Base-by-base conservation (phyloP, 2,888 invertebrate species). In the Zeuzera pyrina region DNA sequence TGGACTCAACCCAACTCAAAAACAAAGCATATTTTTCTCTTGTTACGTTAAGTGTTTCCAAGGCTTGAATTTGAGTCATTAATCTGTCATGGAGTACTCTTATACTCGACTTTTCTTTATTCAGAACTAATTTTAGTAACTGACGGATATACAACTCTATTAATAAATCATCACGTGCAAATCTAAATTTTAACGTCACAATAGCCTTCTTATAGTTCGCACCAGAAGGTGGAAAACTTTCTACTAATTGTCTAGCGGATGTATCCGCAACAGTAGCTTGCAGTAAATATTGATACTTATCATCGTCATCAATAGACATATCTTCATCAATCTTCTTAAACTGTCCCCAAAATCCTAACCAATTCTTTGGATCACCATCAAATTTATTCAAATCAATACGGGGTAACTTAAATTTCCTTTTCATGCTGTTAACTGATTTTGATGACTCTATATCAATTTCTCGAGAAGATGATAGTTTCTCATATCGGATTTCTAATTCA, bases 341-440 rank as follows among this genome's bases (percentile, higher is more conserved):
- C 22, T 33, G 33, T 2, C 24, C 24, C 33, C 33, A 33, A 29
- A 33, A 33, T 15, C 4, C 7, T 5, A 33, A 12, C 33, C 29
- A 33, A 8, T 22, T 24, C 10, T 29, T 33, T 15, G 24, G 7
- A 10, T 23, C 8, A 2, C 33, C 33, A 16, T 33, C 33, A 7
- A 33, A 33, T 12, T 33, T 33, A 19, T 10, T 24, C 11, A 23
- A 10, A 8, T 23, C 23, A 23, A 23, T 10, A 10, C 11, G 5
- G 23, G 23, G 5, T 10, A 8, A 23, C 11, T 23, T 19, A 19
- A 19, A 8, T 1, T 19, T 19, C 19, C 19, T 19, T 19, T 19
- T 7, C 19, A 8, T 19, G n/a, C n/a, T n/a, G n/a, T n/a, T n/a
- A n/a, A n/a, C n/a, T n/a, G n/a, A n/a, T n/a, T n/a, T n/a, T n/a